These are phyloP conservation scores for Ploceus nigricollis DNA, from an alignment of 2,113 vertebrate genomes.

Conservation along the genomic window DNA sequence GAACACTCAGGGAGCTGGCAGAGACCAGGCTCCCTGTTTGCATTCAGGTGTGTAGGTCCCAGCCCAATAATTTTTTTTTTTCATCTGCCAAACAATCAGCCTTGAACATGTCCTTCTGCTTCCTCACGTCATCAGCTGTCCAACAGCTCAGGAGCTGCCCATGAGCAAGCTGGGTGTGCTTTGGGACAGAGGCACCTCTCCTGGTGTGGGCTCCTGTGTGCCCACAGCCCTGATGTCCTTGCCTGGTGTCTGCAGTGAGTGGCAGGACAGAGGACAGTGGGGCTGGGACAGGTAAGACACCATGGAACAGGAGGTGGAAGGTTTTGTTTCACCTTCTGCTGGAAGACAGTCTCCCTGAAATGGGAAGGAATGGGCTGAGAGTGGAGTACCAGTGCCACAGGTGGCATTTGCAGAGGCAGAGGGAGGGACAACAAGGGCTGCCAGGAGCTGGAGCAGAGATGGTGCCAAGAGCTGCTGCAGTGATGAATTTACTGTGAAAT, in stretches of 20 bases:
- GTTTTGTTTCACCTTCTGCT: background rate
- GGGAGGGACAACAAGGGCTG: background rate
- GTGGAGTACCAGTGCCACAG: background rate
- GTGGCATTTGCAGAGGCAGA: background rate
- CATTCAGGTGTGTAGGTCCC: background rate
- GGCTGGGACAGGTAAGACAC: background rate
- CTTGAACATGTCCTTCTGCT: accelerated
- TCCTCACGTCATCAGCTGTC: background rate
- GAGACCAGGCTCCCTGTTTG: background rate
- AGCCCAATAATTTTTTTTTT: background rate
- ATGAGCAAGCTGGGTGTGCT: background rate
- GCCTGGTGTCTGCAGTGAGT: background rate
- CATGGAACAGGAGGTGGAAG: background rate
- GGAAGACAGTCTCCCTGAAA: background rate
- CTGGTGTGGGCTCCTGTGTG: background rate
- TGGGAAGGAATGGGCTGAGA: background rate
- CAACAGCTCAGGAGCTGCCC: background rate
- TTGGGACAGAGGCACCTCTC: background rate
- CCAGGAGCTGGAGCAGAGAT: background rate
- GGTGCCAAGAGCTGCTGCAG: background rate
- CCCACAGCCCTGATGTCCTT: background rate
- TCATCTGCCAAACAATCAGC: background rate
- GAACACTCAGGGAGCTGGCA: accelerated
- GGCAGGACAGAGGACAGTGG: background rate
- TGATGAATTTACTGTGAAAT: slow-evolving; percentile 1